These are phyloP conservation scores for Bimastos eiseni DNA, from an alignment of 2,888 invertebrate species.

Conservation along the genomic window DNA sequence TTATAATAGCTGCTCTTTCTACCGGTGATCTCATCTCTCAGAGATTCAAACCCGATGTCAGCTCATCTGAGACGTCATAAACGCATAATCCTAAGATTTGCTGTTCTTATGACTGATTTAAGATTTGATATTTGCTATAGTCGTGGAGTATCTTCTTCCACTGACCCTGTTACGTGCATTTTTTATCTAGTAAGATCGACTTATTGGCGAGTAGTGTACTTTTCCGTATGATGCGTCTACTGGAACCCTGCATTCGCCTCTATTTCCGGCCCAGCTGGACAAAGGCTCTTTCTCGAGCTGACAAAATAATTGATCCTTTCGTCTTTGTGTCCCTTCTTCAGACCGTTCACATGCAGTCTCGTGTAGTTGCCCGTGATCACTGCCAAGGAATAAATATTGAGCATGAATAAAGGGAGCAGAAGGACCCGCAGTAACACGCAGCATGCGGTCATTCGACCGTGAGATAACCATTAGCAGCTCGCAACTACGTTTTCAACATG, in stretches of 20 bases:
- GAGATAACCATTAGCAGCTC: not conserved
- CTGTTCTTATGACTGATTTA: too few species aligned
- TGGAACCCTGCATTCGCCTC: not conserved
- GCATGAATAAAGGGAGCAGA: not conserved
- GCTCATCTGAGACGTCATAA: too few species aligned
- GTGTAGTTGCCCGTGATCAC: not conserved
- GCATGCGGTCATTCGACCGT: too few species aligned
- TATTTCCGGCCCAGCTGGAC: not conserved
- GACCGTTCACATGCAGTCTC: not conserved
- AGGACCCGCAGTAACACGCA: not conserved
- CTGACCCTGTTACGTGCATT: not conserved
- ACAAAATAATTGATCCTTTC: slow-evolving; percentile 15
- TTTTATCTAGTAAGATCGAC: not conserved
- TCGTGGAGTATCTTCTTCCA: too few species aligned
- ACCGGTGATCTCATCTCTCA: too few species aligned
- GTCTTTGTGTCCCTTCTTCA: slow-evolving; percentile 35
- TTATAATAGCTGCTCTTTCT: too few species aligned
- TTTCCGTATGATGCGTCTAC: not conserved
- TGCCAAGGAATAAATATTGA: not conserved
- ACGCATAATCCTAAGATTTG: too few species aligned
- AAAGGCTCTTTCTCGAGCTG: not conserved
- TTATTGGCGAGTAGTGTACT: not conserved
- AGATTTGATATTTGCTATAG: too few species aligned
- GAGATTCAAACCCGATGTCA: too few species aligned
- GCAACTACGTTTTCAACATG: not conserved